These are phyloP conservation scores for Riptortus pedestris DNA, from an alignment of 1,140 invertebrate species.

Conservation along the genomic window DNA sequence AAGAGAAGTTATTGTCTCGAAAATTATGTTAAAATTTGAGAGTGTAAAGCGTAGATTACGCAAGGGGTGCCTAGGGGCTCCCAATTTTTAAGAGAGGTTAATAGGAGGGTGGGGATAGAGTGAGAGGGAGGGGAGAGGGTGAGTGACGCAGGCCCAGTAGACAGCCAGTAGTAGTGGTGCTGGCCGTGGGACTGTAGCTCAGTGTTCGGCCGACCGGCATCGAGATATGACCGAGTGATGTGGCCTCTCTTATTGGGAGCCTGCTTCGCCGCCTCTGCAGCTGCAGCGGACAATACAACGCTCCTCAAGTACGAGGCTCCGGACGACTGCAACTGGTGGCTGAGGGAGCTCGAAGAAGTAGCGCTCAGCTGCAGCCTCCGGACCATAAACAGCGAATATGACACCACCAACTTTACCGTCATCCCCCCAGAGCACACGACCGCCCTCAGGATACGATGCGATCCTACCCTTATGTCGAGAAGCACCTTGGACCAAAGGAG, in stretches of 20 bases:
- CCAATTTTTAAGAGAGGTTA: constrained; percentile 8
- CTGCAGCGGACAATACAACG: constrained; percentile 26
- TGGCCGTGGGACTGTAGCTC: neutral
- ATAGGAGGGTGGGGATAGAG: neutral
- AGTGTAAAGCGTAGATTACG: constrained; percentile 8
- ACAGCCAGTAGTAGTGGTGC: neutral
- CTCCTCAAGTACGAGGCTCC: constrained; percentile 58
- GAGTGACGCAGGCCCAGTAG: constrained; percentile 23
- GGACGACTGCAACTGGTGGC: constrained; percentile 60
- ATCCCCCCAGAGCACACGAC: constrained; percentile 74
- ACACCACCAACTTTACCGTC: constrained; percentile 77
- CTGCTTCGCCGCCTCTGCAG: neutral
- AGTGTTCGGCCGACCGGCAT: neutral
- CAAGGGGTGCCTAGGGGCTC: constrained; percentile 1
- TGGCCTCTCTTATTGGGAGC: neutral
- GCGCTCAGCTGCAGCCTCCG: constrained; percentile 65
- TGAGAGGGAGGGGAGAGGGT: constrained; percentile 10
- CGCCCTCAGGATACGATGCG: constrained; percentile 65
- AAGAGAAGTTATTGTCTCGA: too few species aligned
- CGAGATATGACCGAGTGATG: constrained; percentile 9
- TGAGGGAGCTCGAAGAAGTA: constrained; percentile 48
- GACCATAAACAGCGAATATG: constrained; percentile 69
- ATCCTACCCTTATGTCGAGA: constrained; percentile 58
- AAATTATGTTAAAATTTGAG: too few species aligned
- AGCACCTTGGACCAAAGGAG: constrained; percentile 62